Evolutionary conservation across 2,113 vertebrate species (phyloP).

Genomic region (Ochotona curzoniae): DNA sequence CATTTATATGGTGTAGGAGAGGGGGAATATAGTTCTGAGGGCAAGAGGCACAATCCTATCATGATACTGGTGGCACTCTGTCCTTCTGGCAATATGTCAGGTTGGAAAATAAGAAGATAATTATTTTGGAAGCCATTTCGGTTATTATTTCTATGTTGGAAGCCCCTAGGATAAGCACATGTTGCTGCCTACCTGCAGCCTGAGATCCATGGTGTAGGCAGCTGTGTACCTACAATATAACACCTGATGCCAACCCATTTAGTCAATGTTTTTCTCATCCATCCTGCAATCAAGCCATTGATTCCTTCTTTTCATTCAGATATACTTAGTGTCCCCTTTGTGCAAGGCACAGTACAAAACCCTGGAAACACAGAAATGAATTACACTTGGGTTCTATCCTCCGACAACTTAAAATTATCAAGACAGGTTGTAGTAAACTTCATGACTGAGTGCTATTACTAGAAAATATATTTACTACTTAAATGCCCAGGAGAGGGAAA

Average conservation of each 20-base stretch:
- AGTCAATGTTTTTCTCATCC: neutral
- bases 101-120: neutral
- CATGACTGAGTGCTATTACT: conserved; percentile 5
- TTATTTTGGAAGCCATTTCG: neutral
- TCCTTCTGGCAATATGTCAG: neutral
- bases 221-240: neutral
- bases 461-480: conserved; percentile 1
- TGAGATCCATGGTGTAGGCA: neutral
- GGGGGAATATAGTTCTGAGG: neutral
- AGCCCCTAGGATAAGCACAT: neutral
- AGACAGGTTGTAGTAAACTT: neutral
- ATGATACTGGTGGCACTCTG: neutral
- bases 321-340: neutral
- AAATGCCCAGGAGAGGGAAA: neutral
- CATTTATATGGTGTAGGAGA: neutral
- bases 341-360: neutral
- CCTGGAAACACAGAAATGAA: neutral
- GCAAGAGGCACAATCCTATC: neutral
- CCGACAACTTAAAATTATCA: neutral
- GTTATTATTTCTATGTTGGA: neutral
- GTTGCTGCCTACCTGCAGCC: neutral
- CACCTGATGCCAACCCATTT: neutral
- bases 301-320: neutral
- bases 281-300: neutral
- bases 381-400: neutral